These are phyloP conservation scores for Leptinotarsa tumamoca DNA, from an alignment of 2,888 invertebrate species.

Conservation along the genomic window DNA sequence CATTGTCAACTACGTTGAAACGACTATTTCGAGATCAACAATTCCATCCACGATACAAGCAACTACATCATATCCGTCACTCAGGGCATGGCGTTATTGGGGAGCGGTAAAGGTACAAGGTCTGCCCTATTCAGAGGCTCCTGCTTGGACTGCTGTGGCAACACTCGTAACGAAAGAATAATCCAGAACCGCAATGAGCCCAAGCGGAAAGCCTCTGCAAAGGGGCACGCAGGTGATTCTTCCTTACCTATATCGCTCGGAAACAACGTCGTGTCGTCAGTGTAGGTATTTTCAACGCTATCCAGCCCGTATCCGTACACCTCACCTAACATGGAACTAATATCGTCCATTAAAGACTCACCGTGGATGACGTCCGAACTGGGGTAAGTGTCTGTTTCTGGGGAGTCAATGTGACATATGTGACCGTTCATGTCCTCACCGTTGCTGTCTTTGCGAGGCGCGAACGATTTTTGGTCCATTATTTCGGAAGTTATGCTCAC, in stretches of 20 bases:
- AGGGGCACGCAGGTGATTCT: constrained; percentile 28
- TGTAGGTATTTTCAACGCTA: constrained; percentile 71
- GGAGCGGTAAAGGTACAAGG: constrained; percentile 46
- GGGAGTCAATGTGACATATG: constrained; percentile 86
- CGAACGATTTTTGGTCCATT: constrained; percentile 67
- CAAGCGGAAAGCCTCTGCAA: constrained; percentile 27
- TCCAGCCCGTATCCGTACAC: constrained; percentile 77
- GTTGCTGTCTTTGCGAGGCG: constrained; percentile 66
- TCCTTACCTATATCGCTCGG: constrained; percentile 67
- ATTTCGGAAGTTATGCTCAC: constrained; percentile 79
- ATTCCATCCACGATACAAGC: not conserved
- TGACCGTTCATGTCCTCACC: constrained; percentile 68
- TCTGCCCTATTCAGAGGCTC: constrained; percentile 30
- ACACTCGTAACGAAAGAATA: not conserved
- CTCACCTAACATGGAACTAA: constrained; percentile 80
- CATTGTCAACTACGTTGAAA: too few relatives aligned
- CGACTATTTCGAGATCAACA: not conserved
- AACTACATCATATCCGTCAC: constrained; percentile 29
- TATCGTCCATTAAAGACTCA: constrained; percentile 83
- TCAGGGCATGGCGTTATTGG: constrained; percentile 49
- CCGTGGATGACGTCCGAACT: constrained; percentile 81
- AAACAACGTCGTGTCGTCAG: constrained; percentile 78
- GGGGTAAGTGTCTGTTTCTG: constrained; percentile 81
- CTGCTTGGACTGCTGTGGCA: not conserved
- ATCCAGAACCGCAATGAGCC: constrained; percentile 1